phyloP scores from a whole-genome alignment of 2,888 invertebrate genomes.

The Brachyptera putata region DNA sequence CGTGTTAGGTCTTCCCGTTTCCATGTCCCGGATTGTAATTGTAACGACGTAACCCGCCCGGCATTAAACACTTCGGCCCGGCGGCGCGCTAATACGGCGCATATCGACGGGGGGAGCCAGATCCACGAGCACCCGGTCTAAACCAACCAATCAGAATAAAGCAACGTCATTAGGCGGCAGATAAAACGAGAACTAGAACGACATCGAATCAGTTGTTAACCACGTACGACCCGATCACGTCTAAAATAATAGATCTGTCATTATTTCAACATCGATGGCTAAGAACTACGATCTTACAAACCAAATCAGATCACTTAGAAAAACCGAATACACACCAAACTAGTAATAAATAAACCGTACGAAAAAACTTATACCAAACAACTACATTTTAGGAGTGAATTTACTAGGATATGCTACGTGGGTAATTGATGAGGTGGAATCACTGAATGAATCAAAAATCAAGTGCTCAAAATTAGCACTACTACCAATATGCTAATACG shows the following conservation, averaged over 20 bases:
- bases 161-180: slow-evolving; percentile 15
- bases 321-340: too few relatives aligned
- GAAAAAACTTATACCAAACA: too few relatives aligned
- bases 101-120: slow-evolving; percentile 79
- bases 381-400: too few relatives aligned
- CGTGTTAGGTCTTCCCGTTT: not conserved
- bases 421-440: too few relatives aligned
- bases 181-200: not conserved
- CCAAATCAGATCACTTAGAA: too few relatives aligned
- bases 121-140: slow-evolving; percentile 74
- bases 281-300: too few relatives aligned
- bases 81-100: slow-evolving; percentile 66
- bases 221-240: not conserved
- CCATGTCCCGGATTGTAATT: not conserved
- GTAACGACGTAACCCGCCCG: slow-evolving; percentile 11
- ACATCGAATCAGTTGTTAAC: not conserved
- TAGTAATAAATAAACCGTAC: too few relatives aligned
- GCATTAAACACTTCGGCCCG: slow-evolving; percentile 13
- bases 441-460: too few relatives aligned
- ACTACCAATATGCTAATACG: too few relatives aligned
- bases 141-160: slow-evolving; percentile 45
- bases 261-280: not conserved
- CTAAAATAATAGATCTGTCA: not conserved
- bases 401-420: too few relatives aligned
- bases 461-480: too few relatives aligned